These are phyloP conservation scores for Urocyon cinereoargenteus DNA, from an alignment of 2,797 vertebrate species.

Conservation along the genomic window DNA sequence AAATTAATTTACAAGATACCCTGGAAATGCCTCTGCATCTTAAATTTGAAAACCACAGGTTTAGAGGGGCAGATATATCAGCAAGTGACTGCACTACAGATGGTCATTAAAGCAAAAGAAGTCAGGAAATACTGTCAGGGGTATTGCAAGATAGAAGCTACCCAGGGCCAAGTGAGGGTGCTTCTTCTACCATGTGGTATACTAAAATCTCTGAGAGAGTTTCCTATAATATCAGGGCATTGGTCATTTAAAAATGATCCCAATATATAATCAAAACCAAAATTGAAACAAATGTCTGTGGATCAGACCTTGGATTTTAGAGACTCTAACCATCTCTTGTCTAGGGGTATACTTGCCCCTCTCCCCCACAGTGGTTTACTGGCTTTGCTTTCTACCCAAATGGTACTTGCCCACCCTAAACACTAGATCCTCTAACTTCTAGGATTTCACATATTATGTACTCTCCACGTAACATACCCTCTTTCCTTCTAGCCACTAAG, in stretches of 20 bases:
- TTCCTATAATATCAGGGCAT: neutral
- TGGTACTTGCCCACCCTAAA: neutral
- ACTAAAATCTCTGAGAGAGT: neutral
- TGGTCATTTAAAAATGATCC: neutral
- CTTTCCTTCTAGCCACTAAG: neutral
- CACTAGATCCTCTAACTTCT: neutral
- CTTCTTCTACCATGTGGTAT: neutral
- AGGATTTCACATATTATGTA: neutral
- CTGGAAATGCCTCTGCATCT: neutral
- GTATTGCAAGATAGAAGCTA: neutral
- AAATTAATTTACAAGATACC: neutral
- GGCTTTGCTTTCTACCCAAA: neutral
- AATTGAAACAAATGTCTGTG: neutral
- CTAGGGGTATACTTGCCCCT: neutral
- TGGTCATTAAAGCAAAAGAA: neutral
- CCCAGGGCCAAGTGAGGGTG: neutral
- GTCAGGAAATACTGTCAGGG: neutral
- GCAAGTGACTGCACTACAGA: neutral
- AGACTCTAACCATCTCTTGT: neutral
- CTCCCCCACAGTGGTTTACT: neutral
- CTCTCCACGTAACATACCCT: neutral
- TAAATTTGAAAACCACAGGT: conserved; percentile 10
- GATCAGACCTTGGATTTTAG: neutral
- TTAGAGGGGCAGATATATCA: neutral
- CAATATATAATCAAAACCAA: neutral